Evolutionary conservation across 2,888 invertebrate species (phyloP), one percentile per base, ranked within the genome.

Genomic region (Platycnemis pennipes): DNA sequence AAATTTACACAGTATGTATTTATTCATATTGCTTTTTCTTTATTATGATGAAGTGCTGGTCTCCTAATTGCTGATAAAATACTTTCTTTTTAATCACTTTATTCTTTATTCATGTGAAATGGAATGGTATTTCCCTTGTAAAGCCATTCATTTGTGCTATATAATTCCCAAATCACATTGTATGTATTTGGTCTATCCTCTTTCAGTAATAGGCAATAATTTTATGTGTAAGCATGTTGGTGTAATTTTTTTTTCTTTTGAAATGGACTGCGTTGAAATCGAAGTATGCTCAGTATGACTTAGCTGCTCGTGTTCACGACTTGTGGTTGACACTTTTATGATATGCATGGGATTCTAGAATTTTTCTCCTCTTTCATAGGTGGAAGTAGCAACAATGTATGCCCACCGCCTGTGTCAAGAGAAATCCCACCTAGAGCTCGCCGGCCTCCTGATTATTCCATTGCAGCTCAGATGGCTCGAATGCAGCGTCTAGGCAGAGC

Each of bases 381-480:
- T 46, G 91, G 91, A 44, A 91, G 69, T 44, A 63, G 44, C 31
- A 91, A 91, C 31, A 56, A 63, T 26, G 94, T 88, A 0, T 45
- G 63, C 46, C 95, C 95, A 31, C 77, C 89, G 5, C 95, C 95
- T 46, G 95, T 96, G 44, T 96, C 96, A 19, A 94, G 95, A 63
- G 95, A 95, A 53, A 95, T 95, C 94, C 96, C 96, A 46, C 96
- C 96, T 46, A 96, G 96, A 89, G 95, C 96, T 42, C 97, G 98
- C 96, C 98, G 98, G 96, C 98, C 98, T 94, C 98, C 98, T 85
- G 98, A 98, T 94, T 99, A 99, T 97, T 98, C 98, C 96, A 97
- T 98, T 95, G 98, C 98, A 94, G 98, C 98, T 94, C 98, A 98
- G 96, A 98, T 98, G 97, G 96, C 96, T 44, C 97, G 98, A 95